Evolutionary conservation across 2,888 invertebrate species (phyloP).

Genomic region (Cryptosula pallasiana): DNA sequence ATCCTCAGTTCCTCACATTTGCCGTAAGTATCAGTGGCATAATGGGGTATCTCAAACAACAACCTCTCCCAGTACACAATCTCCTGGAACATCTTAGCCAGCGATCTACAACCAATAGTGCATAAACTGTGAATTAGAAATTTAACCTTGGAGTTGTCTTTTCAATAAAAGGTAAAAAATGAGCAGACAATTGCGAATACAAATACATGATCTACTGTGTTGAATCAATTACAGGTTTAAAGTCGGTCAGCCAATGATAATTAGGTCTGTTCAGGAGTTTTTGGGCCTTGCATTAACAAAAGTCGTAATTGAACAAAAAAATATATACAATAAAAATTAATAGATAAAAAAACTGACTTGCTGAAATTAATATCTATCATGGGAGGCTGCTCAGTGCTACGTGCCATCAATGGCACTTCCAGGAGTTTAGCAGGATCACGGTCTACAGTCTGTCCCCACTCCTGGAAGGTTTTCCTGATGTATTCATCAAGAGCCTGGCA

Average conservation of each 20-base stretch:
- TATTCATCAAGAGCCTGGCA: constrained; percentile 52
- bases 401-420: constrained; percentile 69
- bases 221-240: too few species aligned
- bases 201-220: too few species aligned
- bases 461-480: constrained; percentile 58
- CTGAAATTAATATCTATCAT: constrained; percentile 69
- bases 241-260: too few species aligned
- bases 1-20: constrained; percentile 48
- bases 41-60: constrained; percentile 65
- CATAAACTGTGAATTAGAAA: too few species aligned
- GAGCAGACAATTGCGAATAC: too few species aligned
- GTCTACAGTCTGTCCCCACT: constrained; percentile 53
- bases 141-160: too few species aligned
- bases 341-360: constrained; percentile 54
- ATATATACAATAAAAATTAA: not conserved
- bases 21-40: constrained; percentile 62
- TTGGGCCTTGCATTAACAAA: too few species aligned
- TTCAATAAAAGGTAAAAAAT: too few species aligned
- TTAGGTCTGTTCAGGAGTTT: too few species aligned
- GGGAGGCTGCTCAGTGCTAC: constrained; percentile 62
- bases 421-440: constrained; percentile 52
- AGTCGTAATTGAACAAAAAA: not conserved
- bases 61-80: constrained; percentile 69
- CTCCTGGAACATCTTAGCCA: constrained; percentile 68
- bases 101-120: constrained; percentile 59